Evolutionary conservation across 2,113 vertebrate species (phyloP).

Genomic region (Centropristis striata): DNA sequence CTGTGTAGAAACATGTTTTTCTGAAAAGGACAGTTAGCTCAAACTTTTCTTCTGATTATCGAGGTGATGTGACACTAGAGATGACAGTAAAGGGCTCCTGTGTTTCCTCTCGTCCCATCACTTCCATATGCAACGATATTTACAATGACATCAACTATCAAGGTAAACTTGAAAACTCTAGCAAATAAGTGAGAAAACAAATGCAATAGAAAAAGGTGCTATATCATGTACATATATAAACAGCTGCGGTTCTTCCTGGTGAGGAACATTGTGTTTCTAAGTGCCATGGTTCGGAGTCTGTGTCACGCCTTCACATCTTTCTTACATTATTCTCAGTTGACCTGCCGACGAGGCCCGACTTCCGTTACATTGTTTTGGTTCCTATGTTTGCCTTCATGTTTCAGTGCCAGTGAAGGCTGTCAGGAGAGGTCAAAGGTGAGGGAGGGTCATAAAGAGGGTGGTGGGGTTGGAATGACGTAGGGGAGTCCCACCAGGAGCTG

Average conservation of each 20-base stretch:
- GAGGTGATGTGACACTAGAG: conserved; percentile 24
- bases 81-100: conserved; percentile 64
- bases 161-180: conserved; percentile 69
- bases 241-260: conserved; percentile 60
- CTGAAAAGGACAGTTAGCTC: conserved; percentile 46
- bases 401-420: conserved; percentile 77
- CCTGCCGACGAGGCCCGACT: conserved; percentile 21
- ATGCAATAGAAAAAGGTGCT: conserved; percentile 79
- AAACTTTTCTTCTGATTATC: conserved; percentile 40
- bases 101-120: conserved; percentile 17
- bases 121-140: conserved; percentile 69
- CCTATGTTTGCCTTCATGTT: conserved; percentile 85
- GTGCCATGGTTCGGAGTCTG: conserved; percentile 62
- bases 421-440: conserved; percentile 24
- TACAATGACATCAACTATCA: conserved; percentile 76
- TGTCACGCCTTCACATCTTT: conserved; percentile 47
- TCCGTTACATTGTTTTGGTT: conserved; percentile 82
- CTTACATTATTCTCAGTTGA: conserved; percentile 31
- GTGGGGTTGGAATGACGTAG: conserved; percentile 39
- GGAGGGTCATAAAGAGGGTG: conserved; percentile 5
- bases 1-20: conserved; percentile 48
- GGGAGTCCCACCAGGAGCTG: neutral
- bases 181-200: conserved; percentile 55
- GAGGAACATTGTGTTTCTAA: conserved; percentile 54
- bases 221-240: conserved; percentile 69